phyloP scores from a whole-genome alignment of 2,113 vertebrate genomes.

The Lichenostomus cassidix region DNA sequence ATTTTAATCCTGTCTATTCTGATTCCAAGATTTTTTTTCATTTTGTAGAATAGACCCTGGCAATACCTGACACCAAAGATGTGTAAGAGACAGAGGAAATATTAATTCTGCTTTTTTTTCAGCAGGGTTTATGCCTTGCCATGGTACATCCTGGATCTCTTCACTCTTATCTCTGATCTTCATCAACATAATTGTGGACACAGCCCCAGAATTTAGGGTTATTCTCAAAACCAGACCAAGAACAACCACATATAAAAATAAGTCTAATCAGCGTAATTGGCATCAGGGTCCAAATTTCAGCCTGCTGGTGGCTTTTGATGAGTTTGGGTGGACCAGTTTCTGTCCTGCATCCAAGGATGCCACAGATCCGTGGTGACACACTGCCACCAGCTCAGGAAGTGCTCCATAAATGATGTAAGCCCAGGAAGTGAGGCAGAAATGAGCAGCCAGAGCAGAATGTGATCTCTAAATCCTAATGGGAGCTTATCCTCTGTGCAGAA shows the following conservation, averaged over 20 bases:
- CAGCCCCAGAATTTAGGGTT: rapidly evolving
- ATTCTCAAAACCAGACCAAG: neutral
- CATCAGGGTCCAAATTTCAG: neutral
- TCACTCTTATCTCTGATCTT: neutral
- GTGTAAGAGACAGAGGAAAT: neutral
- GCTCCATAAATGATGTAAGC: neutral
- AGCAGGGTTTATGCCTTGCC: neutral
- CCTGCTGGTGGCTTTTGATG: rapidly evolving
- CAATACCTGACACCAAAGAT: neutral
- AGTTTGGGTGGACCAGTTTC: neutral
- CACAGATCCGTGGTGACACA: rapidly evolving
- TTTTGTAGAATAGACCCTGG: neutral
- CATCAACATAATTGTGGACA: neutral
- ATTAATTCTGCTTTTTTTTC: neutral
- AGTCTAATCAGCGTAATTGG: neutral
- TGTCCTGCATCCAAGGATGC: neutral
- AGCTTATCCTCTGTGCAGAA: neutral
- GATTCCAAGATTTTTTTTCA: neutral
- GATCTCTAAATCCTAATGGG: neutral
- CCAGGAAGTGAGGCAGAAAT: neutral
- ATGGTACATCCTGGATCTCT: neutral
- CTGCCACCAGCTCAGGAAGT: neutral
- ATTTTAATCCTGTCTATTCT: neutral
- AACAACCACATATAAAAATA: neutral
- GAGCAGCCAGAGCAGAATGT: neutral